phyloP scores from a whole-genome alignment of 2,113 vertebrate species.

The Machaerirhynchus nigripectus region DNA sequence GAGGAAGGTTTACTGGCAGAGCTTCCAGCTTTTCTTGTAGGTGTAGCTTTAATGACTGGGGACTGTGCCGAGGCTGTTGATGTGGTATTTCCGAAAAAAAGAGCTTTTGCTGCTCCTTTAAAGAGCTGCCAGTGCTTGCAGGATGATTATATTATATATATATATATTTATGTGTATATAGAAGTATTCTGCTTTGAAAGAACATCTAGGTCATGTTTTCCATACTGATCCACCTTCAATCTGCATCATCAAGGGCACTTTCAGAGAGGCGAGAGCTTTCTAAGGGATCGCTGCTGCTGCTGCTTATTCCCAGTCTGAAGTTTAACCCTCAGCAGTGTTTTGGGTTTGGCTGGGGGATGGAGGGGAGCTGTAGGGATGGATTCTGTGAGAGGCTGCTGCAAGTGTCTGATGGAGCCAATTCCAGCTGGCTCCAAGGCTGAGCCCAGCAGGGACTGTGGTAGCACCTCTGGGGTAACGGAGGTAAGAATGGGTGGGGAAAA shows the following conservation, averaged over 20 bases:
- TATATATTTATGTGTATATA: background rate
- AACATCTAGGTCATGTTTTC: conserved; percentile 35
- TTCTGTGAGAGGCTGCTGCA: background rate
- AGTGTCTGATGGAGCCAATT: background rate
- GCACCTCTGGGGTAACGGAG: background rate
- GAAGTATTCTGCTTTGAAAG: conserved; percentile 1
- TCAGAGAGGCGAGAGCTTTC: background rate
- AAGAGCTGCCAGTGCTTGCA: background rate
- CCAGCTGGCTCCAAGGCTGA: background rate
- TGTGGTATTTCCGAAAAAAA: background rate
- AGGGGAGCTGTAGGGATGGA: too few species aligned
- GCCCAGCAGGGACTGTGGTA: background rate
- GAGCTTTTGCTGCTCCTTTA: background rate
- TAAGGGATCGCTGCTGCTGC: background rate
- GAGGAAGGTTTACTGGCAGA: conserved; percentile 1
- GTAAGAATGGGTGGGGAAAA: accelerated
- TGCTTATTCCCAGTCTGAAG: background rate
- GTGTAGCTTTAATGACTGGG: conserved; percentile 38
- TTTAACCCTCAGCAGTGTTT: background rate
- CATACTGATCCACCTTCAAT: conserved; percentile 7
- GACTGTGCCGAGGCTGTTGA: background rate
- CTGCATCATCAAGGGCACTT: conserved; percentile 24
- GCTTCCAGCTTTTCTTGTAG: conserved; percentile 18
- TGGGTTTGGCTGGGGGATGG: background rate
- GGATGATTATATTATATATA: background rate